A percentile compares a stretch with the other conserved stretches of the same genome.
Conservation (phyloP, 1,140 invertebrate genomes). For the Varroa destructor region DNA sequence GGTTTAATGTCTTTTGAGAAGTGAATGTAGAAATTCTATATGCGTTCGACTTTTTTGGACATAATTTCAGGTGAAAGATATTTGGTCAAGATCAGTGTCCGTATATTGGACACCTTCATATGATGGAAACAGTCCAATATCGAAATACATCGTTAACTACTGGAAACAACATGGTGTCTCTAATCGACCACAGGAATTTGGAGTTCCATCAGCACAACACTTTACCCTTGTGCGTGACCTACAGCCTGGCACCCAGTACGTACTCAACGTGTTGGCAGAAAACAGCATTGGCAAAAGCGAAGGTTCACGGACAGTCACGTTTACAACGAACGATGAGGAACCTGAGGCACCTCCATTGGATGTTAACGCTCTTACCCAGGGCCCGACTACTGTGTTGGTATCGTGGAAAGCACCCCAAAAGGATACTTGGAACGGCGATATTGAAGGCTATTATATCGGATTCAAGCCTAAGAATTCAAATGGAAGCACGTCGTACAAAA, state of each 20-base stretch:
- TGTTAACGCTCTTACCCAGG: slow-evolving; percentile 38
- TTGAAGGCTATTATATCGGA: slow-evolving; percentile 42
- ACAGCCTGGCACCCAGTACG: slow-evolving; percentile 23
- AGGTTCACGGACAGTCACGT: slow-evolving; percentile 1
- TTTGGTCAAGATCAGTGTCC: slow-evolving; percentile 48
- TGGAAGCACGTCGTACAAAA: slow-evolving; percentile 37
- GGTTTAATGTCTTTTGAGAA: no score
- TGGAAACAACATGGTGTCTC: slow-evolving; percentile 61
- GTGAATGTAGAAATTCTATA: no score
- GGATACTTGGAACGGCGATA: slow-evolving; percentile 38
- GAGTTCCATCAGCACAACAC: slow-evolving; percentile 16
- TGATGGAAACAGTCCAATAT: slow-evolving; percentile 80
- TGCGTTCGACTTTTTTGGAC: no score
- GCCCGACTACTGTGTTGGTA: slow-evolving; percentile 40
- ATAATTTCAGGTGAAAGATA: slow-evolving; percentile 34
- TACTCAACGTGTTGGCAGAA: slow-evolving; percentile 2
- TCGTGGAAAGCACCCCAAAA: slow-evolving; percentile 41
- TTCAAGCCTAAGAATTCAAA: slow-evolving; percentile 39
- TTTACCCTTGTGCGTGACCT: slow-evolving; percentile 20
- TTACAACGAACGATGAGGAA: slow-evolving; percentile 33
- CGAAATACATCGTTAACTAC: slow-evolving; percentile 75
- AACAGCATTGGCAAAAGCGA: slow-evolving; percentile 20
- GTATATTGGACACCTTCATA: slow-evolving; percentile 81
- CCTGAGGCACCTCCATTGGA: slow-evolving; percentile 40
- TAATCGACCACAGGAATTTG: slow-evolving; percentile 12